Percentiles rank a stretch among this genome's conserved stretches.
These are phyloP conservation scores for Ceyx cyanopectus DNA, from an alignment of 2,113 vertebrate species.

Conservation along the genomic window DNA sequence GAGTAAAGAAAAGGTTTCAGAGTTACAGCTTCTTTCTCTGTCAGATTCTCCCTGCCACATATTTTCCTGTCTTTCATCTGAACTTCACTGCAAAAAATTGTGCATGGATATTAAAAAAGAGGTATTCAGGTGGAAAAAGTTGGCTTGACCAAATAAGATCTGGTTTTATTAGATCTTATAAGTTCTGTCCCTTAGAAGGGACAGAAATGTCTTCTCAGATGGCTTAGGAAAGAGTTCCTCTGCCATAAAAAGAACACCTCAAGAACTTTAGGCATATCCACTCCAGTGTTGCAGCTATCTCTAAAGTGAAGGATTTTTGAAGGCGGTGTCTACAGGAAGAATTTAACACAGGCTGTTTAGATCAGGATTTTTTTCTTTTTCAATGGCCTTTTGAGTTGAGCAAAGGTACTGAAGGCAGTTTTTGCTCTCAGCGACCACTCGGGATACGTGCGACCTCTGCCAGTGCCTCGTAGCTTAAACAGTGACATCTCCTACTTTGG, in stretches of 20 bases:
- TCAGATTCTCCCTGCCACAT: neutral
- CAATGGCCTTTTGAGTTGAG: neutral
- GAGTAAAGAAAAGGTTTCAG: neutral
- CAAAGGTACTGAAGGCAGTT: neutral
- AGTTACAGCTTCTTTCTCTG: neutral
- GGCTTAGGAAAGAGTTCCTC: neutral
- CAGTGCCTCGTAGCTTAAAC: constrained; percentile 90
- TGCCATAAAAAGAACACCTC: neutral
- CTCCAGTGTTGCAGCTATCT: neutral
- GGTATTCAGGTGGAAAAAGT: neutral
- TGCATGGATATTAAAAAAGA: neutral
- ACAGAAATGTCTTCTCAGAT: neutral
- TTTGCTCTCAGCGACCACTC: constrained; percentile 80
- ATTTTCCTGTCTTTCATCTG: neutral
- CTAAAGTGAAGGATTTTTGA: neutral
- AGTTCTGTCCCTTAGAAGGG: neutral
- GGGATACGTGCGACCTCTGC: constrained; percentile 83
- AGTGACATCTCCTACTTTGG: constrained; percentile 98
- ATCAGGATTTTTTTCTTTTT: neutral
- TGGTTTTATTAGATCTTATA: neutral
- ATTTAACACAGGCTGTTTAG: neutral
- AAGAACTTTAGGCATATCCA: neutral
- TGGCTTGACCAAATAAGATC: neutral
- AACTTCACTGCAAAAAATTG: neutral
- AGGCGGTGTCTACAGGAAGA: neutral